These are phyloP conservation scores for Antheraea assamensis DNA, from an alignment of 2,888 invertebrate genomes.

Conservation along the genomic window DNA sequence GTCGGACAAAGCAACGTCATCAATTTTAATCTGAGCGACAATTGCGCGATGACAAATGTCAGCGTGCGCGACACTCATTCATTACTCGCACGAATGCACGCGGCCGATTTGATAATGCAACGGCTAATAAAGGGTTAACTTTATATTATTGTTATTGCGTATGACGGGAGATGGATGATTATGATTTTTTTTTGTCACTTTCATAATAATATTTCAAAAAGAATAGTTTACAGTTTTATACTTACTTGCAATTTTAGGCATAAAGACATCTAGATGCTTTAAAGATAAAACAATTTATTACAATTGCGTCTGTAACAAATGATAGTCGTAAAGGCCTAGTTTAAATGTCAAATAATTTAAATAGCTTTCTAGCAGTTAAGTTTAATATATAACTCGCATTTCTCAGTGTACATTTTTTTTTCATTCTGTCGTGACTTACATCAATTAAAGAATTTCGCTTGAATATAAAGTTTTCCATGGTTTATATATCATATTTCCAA, in stretches of 20 bases:
- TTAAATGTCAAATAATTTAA: constrained; percentile 20
- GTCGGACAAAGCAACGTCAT: constrained; percentile 77
- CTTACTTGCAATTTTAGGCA: constrained; percentile 13
- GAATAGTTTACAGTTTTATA: constrained; percentile 13
- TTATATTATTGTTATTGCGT: constrained; percentile 64
- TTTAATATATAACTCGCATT: constrained; percentile 9
- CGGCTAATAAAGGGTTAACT: constrained; percentile 79
- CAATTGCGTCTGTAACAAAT: constrained; percentile 17
- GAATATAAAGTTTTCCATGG: neutral
- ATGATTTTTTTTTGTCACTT: constrained; percentile 36
- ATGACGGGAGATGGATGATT: constrained; percentile 60
- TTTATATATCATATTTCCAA: neutral
- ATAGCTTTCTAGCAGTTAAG: constrained; percentile 13
- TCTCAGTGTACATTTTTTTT: constrained; percentile 1
- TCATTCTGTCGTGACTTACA: constrained; percentile 14
- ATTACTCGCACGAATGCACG: constrained; percentile 71
- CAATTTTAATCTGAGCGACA: constrained; percentile 81
- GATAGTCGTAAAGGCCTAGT: constrained; percentile 19
- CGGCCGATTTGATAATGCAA: constrained; percentile 60
- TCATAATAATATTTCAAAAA: constrained; percentile 18
- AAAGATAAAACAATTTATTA: constrained; percentile 20
- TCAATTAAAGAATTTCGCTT: constrained; percentile 3
- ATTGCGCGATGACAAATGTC: constrained; percentile 82
- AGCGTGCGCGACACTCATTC: constrained; percentile 73
- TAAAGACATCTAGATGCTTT: constrained; percentile 14